Conservation (phyloP, 1,140 invertebrate species). For the Neotoxoptera formosana region DNA sequence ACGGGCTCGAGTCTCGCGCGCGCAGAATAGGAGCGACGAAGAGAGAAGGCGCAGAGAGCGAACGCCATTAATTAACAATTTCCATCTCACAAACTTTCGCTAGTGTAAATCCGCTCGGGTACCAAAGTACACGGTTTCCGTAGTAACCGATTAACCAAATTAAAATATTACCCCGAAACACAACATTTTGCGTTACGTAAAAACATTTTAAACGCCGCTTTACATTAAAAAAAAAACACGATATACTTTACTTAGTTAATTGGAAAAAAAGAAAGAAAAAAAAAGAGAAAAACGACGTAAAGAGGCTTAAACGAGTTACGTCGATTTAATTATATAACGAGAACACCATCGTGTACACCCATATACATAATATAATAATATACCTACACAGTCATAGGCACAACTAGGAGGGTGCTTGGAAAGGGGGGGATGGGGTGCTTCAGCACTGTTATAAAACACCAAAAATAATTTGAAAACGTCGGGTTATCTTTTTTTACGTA, state of each 20-base stretch:
- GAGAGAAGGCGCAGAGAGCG: not conserved
- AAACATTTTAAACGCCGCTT: conserved; percentile 57
- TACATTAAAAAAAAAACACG: conserved; percentile 30
- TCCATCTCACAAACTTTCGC: conserved; percentile 56
- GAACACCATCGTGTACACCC: not conserved
- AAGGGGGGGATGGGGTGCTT: too few relatives aligned
- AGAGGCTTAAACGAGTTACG: conserved; percentile 6
- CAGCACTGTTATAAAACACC: too few relatives aligned
- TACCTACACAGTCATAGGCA: too few relatives aligned
- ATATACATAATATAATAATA: too few relatives aligned
- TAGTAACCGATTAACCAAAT: conserved; percentile 58
- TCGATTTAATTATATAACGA: conserved; percentile 35
- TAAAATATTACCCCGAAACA: conserved; percentile 57
- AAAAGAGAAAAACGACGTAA: not conserved
- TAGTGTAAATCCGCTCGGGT: conserved; percentile 55
- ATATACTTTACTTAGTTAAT: conserved; percentile 47
- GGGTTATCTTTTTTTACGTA: too few relatives aligned
- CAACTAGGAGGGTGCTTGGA: too few relatives aligned
- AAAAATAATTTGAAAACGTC: too few relatives aligned
- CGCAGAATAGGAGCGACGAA: not conserved
- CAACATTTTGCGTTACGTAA: conserved; percentile 16
- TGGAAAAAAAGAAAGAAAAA: not conserved
- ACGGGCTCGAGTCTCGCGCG: not conserved
- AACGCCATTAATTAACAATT: conserved; percentile 58
- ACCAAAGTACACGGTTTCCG: conserved; percentile 56